phyloP scores from a whole-genome alignment of 2,888 invertebrate species.

The Orchestes rusci region DNA sequence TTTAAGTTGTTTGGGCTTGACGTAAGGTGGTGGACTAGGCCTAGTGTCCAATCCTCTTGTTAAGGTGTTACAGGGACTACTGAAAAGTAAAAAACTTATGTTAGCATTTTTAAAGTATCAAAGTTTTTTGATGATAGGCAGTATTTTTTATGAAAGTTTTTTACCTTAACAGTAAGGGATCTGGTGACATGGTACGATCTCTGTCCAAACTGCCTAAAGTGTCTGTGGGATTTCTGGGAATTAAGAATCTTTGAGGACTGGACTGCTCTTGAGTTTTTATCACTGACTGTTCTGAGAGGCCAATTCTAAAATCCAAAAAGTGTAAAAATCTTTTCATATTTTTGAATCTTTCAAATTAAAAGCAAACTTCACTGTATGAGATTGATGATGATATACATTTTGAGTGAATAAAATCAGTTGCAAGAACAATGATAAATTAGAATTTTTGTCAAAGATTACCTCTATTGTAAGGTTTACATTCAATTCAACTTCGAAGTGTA shows the following conservation, averaged over 20 bases:
- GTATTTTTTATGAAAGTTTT: background rate
- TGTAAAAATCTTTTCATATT: too few relatives aligned
- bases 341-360: too few relatives aligned
- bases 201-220: constrained; percentile 3
- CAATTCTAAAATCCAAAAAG: constrained; percentile 15
- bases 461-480: too few relatives aligned
- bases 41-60: constrained; percentile 43
- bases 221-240: constrained; percentile 9
- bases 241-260: constrained; percentile 10
- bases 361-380: too few relatives aligned
- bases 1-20: constrained; percentile 48
- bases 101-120: background rate
- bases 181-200: constrained; percentile 35
- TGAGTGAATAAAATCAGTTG: too few relatives aligned
- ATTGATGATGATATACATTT: too few relatives aligned
- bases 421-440: too few relatives aligned
- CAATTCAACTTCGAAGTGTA: too few relatives aligned
- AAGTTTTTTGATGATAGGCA: background rate
- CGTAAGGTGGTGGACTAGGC: constrained; percentile 55
- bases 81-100: constrained; percentile 1
- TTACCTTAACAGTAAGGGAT: constrained; percentile 30
- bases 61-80: constrained; percentile 41
- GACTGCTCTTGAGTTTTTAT: constrained; percentile 8
- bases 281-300: constrained; percentile 13
- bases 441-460: too few relatives aligned